A percentile compares a stretch with the other conserved stretches of the same genome.
Conservation (phyloP, 2,888 invertebrate species). For the Zhuqinia jingwanae region DNA sequence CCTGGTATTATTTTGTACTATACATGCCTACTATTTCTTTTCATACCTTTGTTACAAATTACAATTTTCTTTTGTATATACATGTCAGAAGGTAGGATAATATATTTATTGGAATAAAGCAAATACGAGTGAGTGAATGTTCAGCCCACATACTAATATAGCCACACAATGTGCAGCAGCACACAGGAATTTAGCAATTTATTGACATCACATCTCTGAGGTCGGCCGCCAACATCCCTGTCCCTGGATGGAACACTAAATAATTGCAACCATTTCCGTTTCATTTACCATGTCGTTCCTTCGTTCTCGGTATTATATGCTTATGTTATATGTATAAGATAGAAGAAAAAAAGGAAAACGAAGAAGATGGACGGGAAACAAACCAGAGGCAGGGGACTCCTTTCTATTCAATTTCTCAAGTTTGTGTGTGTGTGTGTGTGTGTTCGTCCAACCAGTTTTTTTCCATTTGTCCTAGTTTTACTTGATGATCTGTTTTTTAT, state of each 20-base stretch:
- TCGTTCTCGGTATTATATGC: not conserved
- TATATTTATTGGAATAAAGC: too few species aligned
- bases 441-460: constrained; percentile 32
- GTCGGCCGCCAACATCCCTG: not conserved
- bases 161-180: not conserved
- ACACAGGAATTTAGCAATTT: constrained; percentile 9
- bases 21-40: not conserved
- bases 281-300: constrained; percentile 40
- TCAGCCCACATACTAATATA: too few species aligned
- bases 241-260: constrained; percentile 6
- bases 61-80: not conserved
- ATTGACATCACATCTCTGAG: not conserved
- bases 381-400: not conserved
- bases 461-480: constrained; percentile 21
- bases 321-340: not conserved
- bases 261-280: constrained; percentile 49
- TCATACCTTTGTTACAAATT: constrained; percentile 21
- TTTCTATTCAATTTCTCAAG: constrained; percentile 12
- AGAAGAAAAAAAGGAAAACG: too few species aligned
- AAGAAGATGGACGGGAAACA: constrained; percentile 16
- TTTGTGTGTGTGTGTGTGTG: too few species aligned
- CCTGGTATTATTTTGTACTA: not conserved
- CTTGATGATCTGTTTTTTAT: constrained; percentile 1
- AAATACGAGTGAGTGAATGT: too few species aligned
- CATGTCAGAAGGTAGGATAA: not conserved